Percentiles rank a stretch among this genome's conserved stretches.
Conservation (phyloP, 2,797 vertebrate species). For the Alouatta caraya region DNA sequence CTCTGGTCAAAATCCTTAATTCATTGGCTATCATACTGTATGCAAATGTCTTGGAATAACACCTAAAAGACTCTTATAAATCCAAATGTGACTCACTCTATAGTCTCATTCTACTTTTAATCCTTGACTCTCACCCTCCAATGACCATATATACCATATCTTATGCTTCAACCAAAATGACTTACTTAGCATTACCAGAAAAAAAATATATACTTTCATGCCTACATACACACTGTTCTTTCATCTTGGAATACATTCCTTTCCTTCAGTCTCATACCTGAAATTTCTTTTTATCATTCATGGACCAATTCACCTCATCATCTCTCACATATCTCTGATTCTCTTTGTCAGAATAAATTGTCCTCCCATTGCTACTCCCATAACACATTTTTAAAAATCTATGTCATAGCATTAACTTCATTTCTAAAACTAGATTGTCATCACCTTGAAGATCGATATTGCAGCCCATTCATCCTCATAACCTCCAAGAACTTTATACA, state of each 20-base stretch:
- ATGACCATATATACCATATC: background rate
- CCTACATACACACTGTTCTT: background rate
- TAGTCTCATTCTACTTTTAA: background rate
- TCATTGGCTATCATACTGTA: background rate
- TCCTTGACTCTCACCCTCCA: background rate
- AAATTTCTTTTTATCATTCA: background rate
- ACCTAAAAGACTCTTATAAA: background rate
- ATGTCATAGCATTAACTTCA: background rate
- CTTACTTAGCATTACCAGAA: background rate
- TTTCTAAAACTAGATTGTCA: background rate
- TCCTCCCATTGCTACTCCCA: background rate
- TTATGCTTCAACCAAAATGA: background rate
- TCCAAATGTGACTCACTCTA: background rate
- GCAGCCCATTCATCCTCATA: background rate
- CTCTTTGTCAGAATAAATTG: background rate
- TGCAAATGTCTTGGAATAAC: background rate
- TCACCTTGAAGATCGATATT: background rate
- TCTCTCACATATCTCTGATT: background rate
- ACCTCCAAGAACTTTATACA: background rate
- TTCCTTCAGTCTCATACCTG: background rate
- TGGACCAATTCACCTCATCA: background rate
- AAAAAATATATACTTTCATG: background rate
- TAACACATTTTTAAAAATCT: background rate
- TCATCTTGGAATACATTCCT: conserved; percentile 12
- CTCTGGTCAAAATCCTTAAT: background rate